Conservation (phyloP, 2,797 vertebrate species). For the Oreonectes daqikongensis region DNA sequence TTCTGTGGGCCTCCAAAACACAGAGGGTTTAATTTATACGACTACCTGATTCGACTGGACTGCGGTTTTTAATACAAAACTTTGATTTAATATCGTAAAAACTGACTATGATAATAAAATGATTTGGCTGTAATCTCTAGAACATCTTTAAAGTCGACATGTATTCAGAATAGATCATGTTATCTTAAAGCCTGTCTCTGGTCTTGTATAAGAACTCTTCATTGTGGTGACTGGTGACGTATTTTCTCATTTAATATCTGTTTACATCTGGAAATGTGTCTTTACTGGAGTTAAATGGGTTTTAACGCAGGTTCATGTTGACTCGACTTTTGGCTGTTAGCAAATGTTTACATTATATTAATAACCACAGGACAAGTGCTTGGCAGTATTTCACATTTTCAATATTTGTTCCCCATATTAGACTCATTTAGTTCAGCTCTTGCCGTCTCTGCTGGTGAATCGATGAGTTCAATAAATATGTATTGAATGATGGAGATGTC, state of each 20-base stretch:
- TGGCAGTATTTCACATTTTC: background rate
- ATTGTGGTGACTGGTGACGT: background rate
- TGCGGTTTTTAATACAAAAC: conserved; percentile 39
- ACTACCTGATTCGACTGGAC: conserved; percentile 41
- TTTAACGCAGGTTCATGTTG: conserved; percentile 62
- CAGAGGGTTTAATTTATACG: conserved; percentile 27
- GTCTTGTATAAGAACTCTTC: background rate
- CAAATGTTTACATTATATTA: conserved; percentile 75
- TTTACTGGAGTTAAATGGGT: background rate
- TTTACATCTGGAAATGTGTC: background rate
- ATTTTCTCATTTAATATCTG: background rate
- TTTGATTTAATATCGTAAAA: background rate
- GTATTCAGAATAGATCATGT: conserved; percentile 28
- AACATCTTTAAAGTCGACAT: conserved; percentile 4
- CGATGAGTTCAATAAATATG: background rate
- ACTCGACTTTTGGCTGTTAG: conserved; percentile 70
- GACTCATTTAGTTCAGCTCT: background rate
- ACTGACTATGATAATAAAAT: background rate
- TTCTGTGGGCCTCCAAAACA: conserved; percentile 51
- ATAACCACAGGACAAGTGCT: conserved; percentile 31
- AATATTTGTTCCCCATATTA: background rate
- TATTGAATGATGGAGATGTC: too few species aligned
- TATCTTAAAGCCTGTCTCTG: conserved; percentile 54
- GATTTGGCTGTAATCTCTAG: background rate
- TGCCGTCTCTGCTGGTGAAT: background rate